Conservation (phyloP, 2,113 vertebrate genomes). For the Columba livia region DNA sequence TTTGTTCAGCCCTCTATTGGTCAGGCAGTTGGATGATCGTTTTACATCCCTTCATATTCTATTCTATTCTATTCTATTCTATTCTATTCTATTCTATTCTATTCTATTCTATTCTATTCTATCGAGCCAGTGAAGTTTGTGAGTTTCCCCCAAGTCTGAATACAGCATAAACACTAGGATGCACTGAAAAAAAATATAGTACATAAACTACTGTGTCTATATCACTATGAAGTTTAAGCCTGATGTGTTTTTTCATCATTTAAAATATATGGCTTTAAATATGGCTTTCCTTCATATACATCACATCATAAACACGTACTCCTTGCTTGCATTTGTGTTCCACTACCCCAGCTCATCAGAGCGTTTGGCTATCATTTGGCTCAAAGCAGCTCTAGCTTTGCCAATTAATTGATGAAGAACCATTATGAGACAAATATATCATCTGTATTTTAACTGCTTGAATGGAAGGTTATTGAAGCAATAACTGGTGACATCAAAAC, state of each 20-base stretch:
- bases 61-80: not conserved
- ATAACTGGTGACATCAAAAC: conserved; percentile 57
- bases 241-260: not conserved
- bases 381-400: not conserved
- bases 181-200: not conserved
- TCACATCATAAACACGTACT: not conserved
- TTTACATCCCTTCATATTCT: too few species aligned
- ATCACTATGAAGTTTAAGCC: not conserved
- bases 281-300: not conserved
- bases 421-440: conserved; percentile 66
- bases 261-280: not conserved
- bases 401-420: conserved; percentile 57
- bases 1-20: not conserved
- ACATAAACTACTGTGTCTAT: not conserved
- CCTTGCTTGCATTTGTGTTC: not conserved
- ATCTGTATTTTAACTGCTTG: conserved; percentile 46
- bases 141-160: not conserved
- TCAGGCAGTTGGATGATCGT: not conserved
- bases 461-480: conserved; percentile 66
- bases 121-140: not conserved
- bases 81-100: not conserved
- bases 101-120: too few species aligned
- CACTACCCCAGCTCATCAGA: not conserved
- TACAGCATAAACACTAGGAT: not conserved
- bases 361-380: conserved; percentile 29